Conservation (phyloP, 2,888 invertebrate genomes). For the Fragum fragum region DNA sequence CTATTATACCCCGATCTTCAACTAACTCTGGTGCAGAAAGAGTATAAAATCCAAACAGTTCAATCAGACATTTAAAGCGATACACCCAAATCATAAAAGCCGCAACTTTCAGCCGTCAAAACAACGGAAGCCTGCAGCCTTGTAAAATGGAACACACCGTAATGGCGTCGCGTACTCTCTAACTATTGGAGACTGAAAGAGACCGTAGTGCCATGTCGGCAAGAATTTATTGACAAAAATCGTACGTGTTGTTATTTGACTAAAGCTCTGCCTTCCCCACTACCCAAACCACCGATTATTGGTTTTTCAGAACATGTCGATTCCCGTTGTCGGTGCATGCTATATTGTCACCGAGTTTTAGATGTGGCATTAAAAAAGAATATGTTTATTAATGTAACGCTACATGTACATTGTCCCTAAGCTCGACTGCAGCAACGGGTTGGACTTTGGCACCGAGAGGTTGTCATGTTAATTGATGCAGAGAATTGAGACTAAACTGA, state of each 20-base stretch:
- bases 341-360: background rate
- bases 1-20: background rate
- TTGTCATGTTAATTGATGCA: no score
- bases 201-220: background rate
- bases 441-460: no score
- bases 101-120: background rate
- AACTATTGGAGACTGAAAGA: slow-evolving; percentile 2
- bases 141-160: slow-evolving; percentile 3
- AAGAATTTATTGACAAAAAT: background rate
- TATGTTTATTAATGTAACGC: no score
- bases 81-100: background rate
- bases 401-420: no score
- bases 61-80: background rate
- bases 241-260: slow-evolving; percentile 3
- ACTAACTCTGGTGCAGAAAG: background rate
- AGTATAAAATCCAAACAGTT: background rate
- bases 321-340: background rate
- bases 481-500: no score
- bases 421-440: no score
- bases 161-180: background rate
- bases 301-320: background rate
- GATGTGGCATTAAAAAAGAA: background rate
- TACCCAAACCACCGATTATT: background rate
- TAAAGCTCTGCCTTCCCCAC: background rate
- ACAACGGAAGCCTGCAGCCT: slow-evolving; percentile 6